These are phyloP conservation scores for Mormyrus proboscirostris DNA, from an alignment of 2,797 vertebrate species.

Conservation along the genomic window DNA sequence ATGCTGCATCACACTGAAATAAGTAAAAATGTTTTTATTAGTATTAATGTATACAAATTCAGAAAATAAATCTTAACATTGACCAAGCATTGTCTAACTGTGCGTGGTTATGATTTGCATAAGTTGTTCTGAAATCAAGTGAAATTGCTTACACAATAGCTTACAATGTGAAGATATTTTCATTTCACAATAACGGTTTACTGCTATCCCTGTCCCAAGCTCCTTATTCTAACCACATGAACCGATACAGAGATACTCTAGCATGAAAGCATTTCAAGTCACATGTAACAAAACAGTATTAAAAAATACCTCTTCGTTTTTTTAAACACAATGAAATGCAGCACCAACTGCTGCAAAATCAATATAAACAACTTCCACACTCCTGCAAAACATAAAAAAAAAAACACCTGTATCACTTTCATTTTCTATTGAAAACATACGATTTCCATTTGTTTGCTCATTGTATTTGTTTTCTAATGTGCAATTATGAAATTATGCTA, in stretches of 20 bases:
- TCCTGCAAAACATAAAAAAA: neutral
- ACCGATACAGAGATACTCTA: neutral
- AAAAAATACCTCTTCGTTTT: neutral
- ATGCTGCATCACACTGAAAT: neutral
- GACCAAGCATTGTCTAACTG: conserved; percentile 14
- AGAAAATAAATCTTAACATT: conserved; percentile 19
- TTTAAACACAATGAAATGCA: neutral
- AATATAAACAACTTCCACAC: neutral
- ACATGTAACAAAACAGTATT: neutral
- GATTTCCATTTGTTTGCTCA: neutral
- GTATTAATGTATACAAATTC: conserved; percentile 25
- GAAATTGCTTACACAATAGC: conserved; percentile 6
- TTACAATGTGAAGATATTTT: neutral
- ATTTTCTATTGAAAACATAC: neutral
- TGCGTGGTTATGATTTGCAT: neutral
- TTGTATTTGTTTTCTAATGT: neutral
- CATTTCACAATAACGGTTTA: neutral
- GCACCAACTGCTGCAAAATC: neutral
- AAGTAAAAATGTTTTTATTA: conserved; percentile 36
- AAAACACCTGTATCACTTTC: neutral
- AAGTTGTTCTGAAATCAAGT: conserved; percentile 10
- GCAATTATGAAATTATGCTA: neutral
- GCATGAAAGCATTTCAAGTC: neutral
- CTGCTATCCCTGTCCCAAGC: neutral
- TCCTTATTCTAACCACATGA: neutral